These are phyloP conservation scores for Melanotaenia parkinsoni DNA, from an alignment of 2,797 vertebrate species.

Conservation along the genomic window DNA sequence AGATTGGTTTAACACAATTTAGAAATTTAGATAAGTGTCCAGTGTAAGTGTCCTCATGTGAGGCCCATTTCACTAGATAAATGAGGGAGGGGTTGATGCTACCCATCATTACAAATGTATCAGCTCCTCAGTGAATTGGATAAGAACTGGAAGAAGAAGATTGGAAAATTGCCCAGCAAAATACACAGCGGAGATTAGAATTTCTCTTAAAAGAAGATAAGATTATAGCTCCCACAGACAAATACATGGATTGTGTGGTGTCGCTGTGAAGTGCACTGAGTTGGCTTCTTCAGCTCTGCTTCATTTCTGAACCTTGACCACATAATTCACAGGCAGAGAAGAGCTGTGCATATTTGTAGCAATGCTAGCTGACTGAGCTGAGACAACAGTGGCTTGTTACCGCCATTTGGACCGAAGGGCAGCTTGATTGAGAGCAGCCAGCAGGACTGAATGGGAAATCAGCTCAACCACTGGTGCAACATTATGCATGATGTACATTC, in stretches of 20 bases:
- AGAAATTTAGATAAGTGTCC: constrained; percentile 79
- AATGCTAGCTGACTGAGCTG: constrained; percentile 73
- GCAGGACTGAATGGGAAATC: constrained; percentile 64
- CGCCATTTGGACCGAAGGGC: constrained; percentile 60
- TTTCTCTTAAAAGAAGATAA: constrained; percentile 14
- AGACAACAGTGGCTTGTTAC: constrained; percentile 80
- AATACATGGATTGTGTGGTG: constrained; percentile 39
- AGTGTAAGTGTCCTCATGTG: constrained; percentile 78
- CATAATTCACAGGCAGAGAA: constrained; percentile 62
- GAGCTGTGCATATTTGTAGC: constrained; percentile 69
- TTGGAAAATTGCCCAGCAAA: constrained; percentile 9
- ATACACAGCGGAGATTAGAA: background rate
- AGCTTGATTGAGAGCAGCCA: constrained; percentile 68
- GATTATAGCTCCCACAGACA: constrained; percentile 14
- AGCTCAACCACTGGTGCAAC: constrained; percentile 44
- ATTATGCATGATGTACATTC: constrained; percentile 54
- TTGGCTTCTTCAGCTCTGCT: constrained; percentile 80
- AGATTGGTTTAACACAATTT: constrained; percentile 77
- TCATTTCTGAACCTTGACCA: constrained; percentile 74
- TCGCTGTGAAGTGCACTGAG: constrained; percentile 51
- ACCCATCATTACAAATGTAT: constrained; percentile 60
- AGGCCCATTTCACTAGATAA: constrained; percentile 70
- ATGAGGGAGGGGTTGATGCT: constrained; percentile 49
- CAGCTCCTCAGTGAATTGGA: constrained; percentile 40
- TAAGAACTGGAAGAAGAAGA: constrained; percentile 2